A percentile compares a stretch with the other conserved stretches of the same genome.
Evolutionary conservation across 2,888 invertebrate genomes (phyloP).

Genomic region (Sicus ferrugineus): DNA sequence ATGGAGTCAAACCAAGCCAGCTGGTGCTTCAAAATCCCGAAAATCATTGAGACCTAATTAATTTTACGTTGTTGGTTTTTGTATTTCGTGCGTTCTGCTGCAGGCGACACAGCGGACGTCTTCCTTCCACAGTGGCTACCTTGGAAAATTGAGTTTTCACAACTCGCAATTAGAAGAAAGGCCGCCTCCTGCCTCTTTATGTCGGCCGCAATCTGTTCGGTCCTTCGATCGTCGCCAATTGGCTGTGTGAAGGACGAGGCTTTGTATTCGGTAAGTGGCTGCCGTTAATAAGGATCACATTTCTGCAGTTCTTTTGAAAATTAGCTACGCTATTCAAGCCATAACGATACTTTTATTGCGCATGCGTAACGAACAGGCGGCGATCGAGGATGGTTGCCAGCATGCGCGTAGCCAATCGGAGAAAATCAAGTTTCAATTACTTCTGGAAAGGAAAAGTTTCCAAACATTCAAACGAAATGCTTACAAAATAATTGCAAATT

Average conservation of each 20-base stretch:
- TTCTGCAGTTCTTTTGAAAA: conserved; percentile 12
- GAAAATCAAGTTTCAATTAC: too few relatives aligned
- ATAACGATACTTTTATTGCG: conserved; percentile 1
- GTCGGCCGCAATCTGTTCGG: background rate
- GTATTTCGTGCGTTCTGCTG: background rate
- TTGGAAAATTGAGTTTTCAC: conserved; percentile 28
- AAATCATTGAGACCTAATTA: conserved; percentile 25
- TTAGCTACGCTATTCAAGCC: background rate
- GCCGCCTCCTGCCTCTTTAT: background rate
- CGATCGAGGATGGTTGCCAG: too few relatives aligned
- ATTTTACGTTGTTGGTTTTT: background rate
- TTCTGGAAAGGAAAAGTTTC: too few relatives aligned
- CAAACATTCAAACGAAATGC: too few relatives aligned
- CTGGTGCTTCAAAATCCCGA: conserved; percentile 3
- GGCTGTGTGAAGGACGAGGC: background rate
- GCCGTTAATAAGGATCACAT: conserved; percentile 2
- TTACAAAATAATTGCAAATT: too few relatives aligned
- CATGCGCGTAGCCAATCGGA: too few relatives aligned
- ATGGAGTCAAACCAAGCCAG: background rate
- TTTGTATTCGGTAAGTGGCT: conserved; percentile 2
- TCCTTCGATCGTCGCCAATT: conserved; percentile 1
- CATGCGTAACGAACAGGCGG: background rate
- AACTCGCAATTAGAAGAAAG: conserved; percentile 5
- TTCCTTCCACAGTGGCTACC: background rate
- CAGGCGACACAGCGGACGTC: background rate